Evolutionary conservation across 2,797 vertebrate species (phyloP).

Genomic region (Podarcis siculus): DNA sequence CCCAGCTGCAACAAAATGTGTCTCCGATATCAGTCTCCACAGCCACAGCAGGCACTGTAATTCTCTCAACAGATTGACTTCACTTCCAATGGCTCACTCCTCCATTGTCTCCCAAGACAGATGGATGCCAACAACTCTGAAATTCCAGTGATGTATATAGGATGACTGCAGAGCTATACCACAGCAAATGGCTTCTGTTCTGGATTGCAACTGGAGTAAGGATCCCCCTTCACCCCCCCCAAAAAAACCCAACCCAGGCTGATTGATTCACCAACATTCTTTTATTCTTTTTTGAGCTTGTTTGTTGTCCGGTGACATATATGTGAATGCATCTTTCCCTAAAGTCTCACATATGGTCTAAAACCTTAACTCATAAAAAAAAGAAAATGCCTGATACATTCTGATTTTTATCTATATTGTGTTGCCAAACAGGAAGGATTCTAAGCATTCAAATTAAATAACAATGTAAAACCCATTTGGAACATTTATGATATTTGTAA

Average conservation of each 20-base stretch:
- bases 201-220: background rate
- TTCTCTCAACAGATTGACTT: no score
- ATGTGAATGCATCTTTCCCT: background rate
- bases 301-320: background rate
- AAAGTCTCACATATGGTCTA: background rate
- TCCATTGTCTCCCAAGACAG: no score
- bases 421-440: background rate
- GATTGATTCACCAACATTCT: background rate
- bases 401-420: constrained; percentile 28
- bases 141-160: background rate
- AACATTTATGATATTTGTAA: background rate
- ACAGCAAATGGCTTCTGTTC: background rate
- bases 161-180: background rate
- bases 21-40: no score
- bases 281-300: background rate
- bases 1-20: no score
- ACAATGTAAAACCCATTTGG: background rate
- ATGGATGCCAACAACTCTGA: background rate
- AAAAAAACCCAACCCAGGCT: background rate
- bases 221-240: background rate
- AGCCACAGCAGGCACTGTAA: no score
- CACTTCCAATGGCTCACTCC: no score
- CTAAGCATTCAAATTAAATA: background rate
- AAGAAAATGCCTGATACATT: background rate
- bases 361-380: background rate